These are phyloP conservation scores for Macrotis lagotis DNA, from an alignment of 2,113 vertebrate genomes.

Conservation along the genomic window DNA sequence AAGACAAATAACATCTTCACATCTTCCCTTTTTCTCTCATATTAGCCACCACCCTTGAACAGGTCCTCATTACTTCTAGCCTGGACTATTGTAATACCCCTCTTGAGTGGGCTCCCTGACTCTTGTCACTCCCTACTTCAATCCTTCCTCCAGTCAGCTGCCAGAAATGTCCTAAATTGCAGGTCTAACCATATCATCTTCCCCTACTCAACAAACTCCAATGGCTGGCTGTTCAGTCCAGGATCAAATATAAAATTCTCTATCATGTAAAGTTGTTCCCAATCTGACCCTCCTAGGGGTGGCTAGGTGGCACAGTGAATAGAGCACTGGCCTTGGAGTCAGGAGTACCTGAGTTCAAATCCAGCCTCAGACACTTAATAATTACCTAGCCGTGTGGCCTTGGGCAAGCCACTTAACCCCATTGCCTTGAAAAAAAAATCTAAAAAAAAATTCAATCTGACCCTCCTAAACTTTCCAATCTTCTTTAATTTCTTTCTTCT, in stretches of 20 bases:
- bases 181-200: neutral
- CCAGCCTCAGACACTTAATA: no score
- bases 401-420: no score
- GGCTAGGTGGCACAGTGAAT: no score
- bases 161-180: neutral
- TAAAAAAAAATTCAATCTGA: no score
- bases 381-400: no score
- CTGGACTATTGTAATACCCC: neutral
- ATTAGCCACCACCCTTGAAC: neutral
- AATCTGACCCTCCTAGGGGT: no score
- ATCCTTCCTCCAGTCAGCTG: neutral
- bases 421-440: no score
- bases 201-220: neutral
- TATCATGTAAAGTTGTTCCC: no score
- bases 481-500: neutral
- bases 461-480: neutral
- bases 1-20: no score
- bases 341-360: no score
- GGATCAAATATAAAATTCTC: neutral
- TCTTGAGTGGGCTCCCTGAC: neutral
- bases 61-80: neutral
- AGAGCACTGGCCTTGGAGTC: no score
- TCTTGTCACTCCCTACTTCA: neutral
- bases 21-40: neutral
- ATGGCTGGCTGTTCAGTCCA: neutral